Evolutionary conservation across 1,140 invertebrate genomes (phyloP).

Genomic region (Chymomyza costata): DNA sequence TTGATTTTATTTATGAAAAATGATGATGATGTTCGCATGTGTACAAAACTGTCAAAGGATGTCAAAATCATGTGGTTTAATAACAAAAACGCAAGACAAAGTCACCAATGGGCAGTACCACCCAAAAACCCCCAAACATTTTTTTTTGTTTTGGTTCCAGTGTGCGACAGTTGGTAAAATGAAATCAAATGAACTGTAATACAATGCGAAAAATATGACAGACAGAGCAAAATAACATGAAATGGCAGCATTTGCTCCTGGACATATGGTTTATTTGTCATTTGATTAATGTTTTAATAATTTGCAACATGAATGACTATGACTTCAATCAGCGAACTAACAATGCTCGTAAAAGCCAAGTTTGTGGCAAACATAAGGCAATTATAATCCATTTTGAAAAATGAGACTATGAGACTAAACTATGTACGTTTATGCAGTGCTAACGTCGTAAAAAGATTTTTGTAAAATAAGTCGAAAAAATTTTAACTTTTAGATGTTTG

Average conservation of each 20-base stretch:
- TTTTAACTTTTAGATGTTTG: no score
- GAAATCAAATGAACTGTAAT: no score
- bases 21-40: conserved; percentile 68
- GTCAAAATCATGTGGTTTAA: conserved; percentile 67
- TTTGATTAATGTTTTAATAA: conserved; percentile 67
- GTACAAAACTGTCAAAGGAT: conserved; percentile 68
- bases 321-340: conserved; percentile 44
- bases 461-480: conserved; percentile 30
- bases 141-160: no score
- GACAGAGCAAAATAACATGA: no score
- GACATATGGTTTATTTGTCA: conserved; percentile 45
- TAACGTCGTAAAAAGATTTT: conserved; percentile 2
- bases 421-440: no score
- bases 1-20: conserved; percentile 58
- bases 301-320: conserved; percentile 47
- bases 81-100: conserved; percentile 32
- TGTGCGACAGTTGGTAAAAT: no score
- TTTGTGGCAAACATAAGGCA: no score
- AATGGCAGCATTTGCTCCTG: conserved; percentile 11
- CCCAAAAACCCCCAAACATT: no score
- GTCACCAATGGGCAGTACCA: no score
- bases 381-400: no score
- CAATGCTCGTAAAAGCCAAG: neutral
- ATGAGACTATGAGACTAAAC: no score
- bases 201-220: no score